phyloP scores from a whole-genome alignment of 2,888 invertebrate species.

The Drosophila multiciliata region DNA sequence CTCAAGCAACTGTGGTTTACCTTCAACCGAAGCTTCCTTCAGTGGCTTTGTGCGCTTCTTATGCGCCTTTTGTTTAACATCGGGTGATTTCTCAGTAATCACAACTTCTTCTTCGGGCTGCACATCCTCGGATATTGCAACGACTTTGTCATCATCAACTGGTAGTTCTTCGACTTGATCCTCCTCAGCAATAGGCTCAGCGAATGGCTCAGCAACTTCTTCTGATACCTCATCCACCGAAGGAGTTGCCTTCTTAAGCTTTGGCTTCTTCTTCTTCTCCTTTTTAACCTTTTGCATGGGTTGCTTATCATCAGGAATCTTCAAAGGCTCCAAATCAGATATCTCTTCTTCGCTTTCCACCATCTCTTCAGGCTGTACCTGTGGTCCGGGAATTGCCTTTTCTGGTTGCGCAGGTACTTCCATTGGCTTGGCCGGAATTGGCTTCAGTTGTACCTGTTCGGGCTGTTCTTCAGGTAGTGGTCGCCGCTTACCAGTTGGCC shows the following conservation, averaged over 20 bases:
- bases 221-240: slow-evolving; percentile 84
- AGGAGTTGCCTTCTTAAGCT: slow-evolving; percentile 81
- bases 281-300: slow-evolving; percentile 84
- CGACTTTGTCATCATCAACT: slow-evolving; percentile 80
- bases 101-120: slow-evolving; percentile 81
- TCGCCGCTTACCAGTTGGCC: slow-evolving; percentile 84
- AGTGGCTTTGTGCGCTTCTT: slow-evolving; percentile 84
- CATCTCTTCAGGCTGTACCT: slow-evolving; percentile 78
- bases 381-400: slow-evolving; percentile 76
- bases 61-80: slow-evolving; percentile 82
- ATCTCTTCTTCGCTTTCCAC: slow-evolving; percentile 75
- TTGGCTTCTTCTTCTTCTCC: slow-evolving; percentile 82
- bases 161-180: slow-evolving; percentile 82
- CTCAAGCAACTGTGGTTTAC: slow-evolving; percentile 82
- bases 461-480: slow-evolving; percentile 85
- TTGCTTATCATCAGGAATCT: slow-evolving; percentile 83
- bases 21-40: slow-evolving; percentile 82
- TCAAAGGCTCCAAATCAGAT: slow-evolving; percentile 73
- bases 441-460: slow-evolving; percentile 84
- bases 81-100: slow-evolving; percentile 67
- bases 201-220: slow-evolving; percentile 83
- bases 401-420: slow-evolving; percentile 76
- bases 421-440: slow-evolving; percentile 82
- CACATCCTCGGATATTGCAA: slow-evolving; percentile 83
- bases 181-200: slow-evolving; percentile 82